Base-by-base conservation (phyloP, 2,888 invertebrate genomes). In the Notodonta dromedarius region DNA sequence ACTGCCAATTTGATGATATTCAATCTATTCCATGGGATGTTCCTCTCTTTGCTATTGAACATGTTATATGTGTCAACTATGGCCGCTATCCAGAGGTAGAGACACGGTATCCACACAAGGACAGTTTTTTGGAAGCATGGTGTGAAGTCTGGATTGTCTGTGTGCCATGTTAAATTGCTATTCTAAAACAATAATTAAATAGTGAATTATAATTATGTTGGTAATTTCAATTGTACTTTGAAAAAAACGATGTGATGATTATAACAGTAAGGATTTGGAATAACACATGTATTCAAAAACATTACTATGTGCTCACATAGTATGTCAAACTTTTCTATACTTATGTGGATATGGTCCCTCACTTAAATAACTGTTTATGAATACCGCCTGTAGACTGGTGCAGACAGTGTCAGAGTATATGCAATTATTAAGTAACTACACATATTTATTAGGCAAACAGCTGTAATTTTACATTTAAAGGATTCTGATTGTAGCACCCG, bases 111-210 rank as follows among this genome's bases (percentile, higher is more conserved):
- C 98, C 98, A 99, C 54, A 98, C 94, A 50, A 99, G 88, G 0
- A 97, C 96, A 1, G 98, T 98, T 85, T 96, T 96, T 90, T 98
- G 96, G 86, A 99, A 98, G 89, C 99, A 99, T 82, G 94, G 94
- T 64, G 98, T 97, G 73, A 99, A 94, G 83, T 97, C 96, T 14
- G 98, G 99, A 87, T 96, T 94, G 8, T 95, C 92, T 13, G 98
- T 96, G 79, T 96, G 86, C 98, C 98, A 98, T 59, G 97, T 96
- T 74, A 95, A 80, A 70, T 95, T 94, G 68, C 88, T 80, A 90
- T 98, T 96, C 98, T 98, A 91, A 67, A 95, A 94, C 65, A 54
- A 57, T 32, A 50, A 40, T 35, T 11, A 56, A 24, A 14, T 24
- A 32, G 35, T 35, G 6, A 35, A 35, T 35, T 35, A 35, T 35